phyloP scores from a whole-genome alignment of 2,113 vertebrate species.

The Delphinapterus leucas region DNA sequence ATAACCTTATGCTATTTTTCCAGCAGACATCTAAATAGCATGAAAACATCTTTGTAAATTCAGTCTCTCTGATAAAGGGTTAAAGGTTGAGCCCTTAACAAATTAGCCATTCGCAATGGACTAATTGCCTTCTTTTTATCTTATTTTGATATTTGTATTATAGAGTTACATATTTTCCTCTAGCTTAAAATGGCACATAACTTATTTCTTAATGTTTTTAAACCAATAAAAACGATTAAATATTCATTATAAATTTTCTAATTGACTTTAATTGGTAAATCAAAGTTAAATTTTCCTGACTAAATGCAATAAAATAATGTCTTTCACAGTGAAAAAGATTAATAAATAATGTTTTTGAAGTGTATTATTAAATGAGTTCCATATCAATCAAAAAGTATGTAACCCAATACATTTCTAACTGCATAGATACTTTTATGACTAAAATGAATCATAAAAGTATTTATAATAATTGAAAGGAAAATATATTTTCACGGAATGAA shows the following conservation, averaged over 20 bases:
- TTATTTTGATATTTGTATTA: neutral
- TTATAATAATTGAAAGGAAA: neutral
- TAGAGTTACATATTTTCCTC: neutral
- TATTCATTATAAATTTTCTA: neutral
- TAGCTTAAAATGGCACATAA: neutral
- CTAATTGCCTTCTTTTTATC: neutral
- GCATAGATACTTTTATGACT: slow-evolving; percentile 47
- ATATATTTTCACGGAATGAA: neutral
- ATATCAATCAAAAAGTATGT: neutral
- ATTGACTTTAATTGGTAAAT: neutral
- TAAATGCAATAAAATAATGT: accelerated
- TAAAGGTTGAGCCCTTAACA: slow-evolving; percentile 12
- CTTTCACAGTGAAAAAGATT: neutral
- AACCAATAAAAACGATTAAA: neutral
- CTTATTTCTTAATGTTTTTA: neutral
- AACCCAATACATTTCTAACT: neutral
- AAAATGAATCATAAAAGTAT: slow-evolving; percentile 38
- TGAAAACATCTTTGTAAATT: neutral
- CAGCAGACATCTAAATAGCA: neutral
- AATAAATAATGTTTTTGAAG: slow-evolving; percentile 16
- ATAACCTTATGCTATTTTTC: neutral
- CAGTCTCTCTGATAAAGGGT: neutral
- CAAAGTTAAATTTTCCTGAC: neutral
- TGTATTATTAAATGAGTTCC: neutral
- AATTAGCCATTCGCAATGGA: neutral